Percentiles rank a stretch among this genome's conserved stretches.
These are phyloP conservation scores for Diachasma alloeum DNA, from an alignment of 1,140 invertebrate genomes.

Conservation along the genomic window DNA sequence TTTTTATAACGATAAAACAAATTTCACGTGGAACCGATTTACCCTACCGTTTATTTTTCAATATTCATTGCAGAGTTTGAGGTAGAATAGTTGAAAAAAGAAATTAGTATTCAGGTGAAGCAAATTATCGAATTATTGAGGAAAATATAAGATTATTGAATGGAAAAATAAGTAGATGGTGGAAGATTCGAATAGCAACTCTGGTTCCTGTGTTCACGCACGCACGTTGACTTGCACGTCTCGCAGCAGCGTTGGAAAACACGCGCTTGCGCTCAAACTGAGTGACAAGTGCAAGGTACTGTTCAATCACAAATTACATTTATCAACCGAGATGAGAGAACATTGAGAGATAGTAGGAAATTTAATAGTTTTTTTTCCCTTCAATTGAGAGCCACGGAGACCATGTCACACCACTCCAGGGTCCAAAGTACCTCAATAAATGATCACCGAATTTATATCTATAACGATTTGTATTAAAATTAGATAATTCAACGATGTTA, in stretches of 20 bases:
- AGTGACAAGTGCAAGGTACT: slow-evolving; percentile 71
- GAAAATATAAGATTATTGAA: neutral
- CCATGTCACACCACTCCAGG: neutral
- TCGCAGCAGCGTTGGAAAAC: slow-evolving; percentile 62
- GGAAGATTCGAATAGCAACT: slow-evolving; percentile 42
- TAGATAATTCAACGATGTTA: neutral
- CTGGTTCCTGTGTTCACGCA: slow-evolving; percentile 67
- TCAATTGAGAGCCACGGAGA: slow-evolving; percentile 4
- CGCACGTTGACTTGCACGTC: slow-evolving; percentile 58
- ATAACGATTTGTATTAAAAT: neutral
- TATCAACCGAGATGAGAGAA: slow-evolving; percentile 4
- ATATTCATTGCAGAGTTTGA: neutral
- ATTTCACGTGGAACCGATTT: neutral
- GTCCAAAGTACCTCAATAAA: neutral
- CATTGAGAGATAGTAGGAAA: neutral
- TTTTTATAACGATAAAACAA: slow-evolving; percentile 8
- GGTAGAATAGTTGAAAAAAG: neutral
- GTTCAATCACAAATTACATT: slow-evolving; percentile 49
- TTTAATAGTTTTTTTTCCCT: neutral
- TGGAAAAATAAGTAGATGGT: slow-evolving; percentile 23
- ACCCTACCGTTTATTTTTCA: slow-evolving; percentile 8
- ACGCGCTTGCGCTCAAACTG: slow-evolving; percentile 69
- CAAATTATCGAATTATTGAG: neutral
- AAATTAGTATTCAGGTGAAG: neutral
- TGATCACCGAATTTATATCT: neutral